Base-by-base conservation (phyloP, 2,888 invertebrate species). In the Morpho achilles region DNA sequence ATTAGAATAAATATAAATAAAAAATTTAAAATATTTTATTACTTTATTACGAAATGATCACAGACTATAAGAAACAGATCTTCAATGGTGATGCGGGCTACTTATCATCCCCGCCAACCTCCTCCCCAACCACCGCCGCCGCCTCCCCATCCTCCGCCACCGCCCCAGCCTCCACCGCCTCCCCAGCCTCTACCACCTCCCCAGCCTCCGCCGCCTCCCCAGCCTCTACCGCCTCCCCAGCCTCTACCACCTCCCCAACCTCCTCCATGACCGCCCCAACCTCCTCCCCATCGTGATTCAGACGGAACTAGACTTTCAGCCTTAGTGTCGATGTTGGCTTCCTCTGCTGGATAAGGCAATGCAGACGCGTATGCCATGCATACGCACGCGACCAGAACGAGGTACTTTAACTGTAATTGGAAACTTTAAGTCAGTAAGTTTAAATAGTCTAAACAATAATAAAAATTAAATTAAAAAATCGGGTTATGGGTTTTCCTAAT, bases 331-430 rank as follows among this genome's bases (percentile, higher is more conserved):
- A 2, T 16, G 50, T 46, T 45, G 7, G 10, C 16, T 46, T 51
- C 43, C 46, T 10, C 39, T 8, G 10, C 68, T 1, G 59, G 62
- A 52, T 66, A 63, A 0, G 82, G 81, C 9, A 79, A 51, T 39
- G 78, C 78, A 45, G 71, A 67, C 0, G 74, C 72, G 65, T 76
- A 79, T 16, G 80, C 82, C 62, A 77, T 46, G 66, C 74, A 74
- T 10, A 69, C 72, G 70, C 79, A 80, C 50, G 79, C n/a, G 16
- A 84, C 56, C 42, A 85, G 62, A 50, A 70, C 69, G 8, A 75
- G 58, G 60, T 67, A 74, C 40, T 79, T 49, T 22, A 78, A 55
- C 86, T 87, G 72, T 0, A 73, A 75, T 32, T 32, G 5, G 2
- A 32, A 32, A 32, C 32, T 32, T 32, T 32, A 32, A 32, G 16